Evolutionary conservation across 2,888 invertebrate species (phyloP), one percentile per base, ranked within the genome.

Genomic region (Amiota minor): DNA sequence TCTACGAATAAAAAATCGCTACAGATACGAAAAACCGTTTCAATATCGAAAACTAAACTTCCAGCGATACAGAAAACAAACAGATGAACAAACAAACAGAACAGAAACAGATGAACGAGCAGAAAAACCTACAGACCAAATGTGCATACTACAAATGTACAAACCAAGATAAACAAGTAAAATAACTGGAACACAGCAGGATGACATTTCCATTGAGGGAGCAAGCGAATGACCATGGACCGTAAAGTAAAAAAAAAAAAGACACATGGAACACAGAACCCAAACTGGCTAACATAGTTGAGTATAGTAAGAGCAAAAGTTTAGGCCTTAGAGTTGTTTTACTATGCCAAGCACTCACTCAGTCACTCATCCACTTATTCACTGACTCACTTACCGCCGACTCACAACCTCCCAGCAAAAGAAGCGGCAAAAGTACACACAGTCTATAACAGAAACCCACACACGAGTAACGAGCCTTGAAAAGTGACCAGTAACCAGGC

Each of bases 101-200:
- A 35, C 11, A 35, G 50, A 47, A 46, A 49, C 16, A 49, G 76
- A 80, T 35, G 35, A 35, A 35, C 35, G 35, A 35, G 6, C 35
- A 35, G 35, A 23, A 23, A 23, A 23, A 23, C 23, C 23, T 23
- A 23, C 23, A 23, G 3, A 35, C 35, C 35, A 4, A 35, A 6
- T 35, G 35, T 35, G 35, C 35, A 35, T 35, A 35, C 35, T 59
- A 77, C 74, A 80, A 75, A 81, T 78, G 75, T 75, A 77, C 72
- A 78, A 77, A 47, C 56, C 20, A 71, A 71, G 49, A 67, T 68
- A 75, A 75, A 56, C 72, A 75, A 78, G 74, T 75, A 81, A 79
- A 83, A 81, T 84, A 86, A 86, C 85, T 86, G 81, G 86, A 86
- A 85, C 86, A 85, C 86, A 86, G 87, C 86, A 85, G 87, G 85